phyloP scores from a whole-genome alignment of 1,140 invertebrate genomes.

The Leptinotarsa lineolata region DNA sequence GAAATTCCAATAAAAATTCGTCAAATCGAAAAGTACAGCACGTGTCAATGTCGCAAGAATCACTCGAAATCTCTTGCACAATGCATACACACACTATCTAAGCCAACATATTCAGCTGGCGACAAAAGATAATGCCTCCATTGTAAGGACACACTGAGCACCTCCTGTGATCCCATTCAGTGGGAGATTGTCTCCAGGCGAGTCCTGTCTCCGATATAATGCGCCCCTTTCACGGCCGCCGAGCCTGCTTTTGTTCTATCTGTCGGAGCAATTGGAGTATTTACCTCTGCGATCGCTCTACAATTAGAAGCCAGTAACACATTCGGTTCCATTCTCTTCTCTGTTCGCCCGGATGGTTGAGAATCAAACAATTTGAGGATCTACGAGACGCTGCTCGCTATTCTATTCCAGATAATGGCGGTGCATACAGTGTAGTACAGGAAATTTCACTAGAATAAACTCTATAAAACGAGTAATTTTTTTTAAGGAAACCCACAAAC shows the following conservation, averaged over 20 bases:
- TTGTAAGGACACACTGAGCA: slow-evolving; percentile 55
- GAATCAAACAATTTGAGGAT: slow-evolving; percentile 20
- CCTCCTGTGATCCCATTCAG: slow-evolving; percentile 57
- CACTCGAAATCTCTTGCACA: slow-evolving; percentile 14
- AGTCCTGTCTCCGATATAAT: slow-evolving; percentile 51
- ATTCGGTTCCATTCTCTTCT: slow-evolving; percentile 16
- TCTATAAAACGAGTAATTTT: no score
- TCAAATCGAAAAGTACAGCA: neutral
- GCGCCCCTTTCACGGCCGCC: slow-evolving; percentile 52
- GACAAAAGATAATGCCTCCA: slow-evolving; percentile 57
- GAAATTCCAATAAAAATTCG: no score
- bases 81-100: slow-evolving; percentile 50
- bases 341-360: slow-evolving; percentile 2
- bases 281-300: slow-evolving; percentile 33
- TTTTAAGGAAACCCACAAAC: no score
- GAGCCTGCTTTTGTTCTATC: slow-evolving; percentile 53
- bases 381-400: neutral
- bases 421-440: no score
- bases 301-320: slow-evolving; percentile 24
- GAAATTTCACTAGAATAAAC: no score
- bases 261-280: slow-evolving; percentile 37
- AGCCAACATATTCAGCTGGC: slow-evolving; percentile 56
- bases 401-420: no score
- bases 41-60: neutral
- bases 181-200: slow-evolving; percentile 52